phyloP scores from a whole-genome alignment of 1,140 invertebrate genomes.

The Neodiprion pinetum region DNA sequence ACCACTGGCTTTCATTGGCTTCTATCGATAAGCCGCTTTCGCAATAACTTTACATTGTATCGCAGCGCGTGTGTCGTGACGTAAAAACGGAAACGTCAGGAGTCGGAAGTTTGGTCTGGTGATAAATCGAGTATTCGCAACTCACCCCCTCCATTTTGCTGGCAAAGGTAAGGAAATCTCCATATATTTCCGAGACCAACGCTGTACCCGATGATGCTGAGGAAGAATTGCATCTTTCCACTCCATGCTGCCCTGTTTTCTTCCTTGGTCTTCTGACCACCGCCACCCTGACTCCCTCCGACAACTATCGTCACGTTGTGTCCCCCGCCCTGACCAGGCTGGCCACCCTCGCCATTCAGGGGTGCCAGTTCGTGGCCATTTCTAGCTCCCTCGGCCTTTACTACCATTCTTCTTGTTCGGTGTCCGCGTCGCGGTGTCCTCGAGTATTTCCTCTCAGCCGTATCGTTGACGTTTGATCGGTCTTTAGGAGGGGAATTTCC shows the following conservation, averaged over 20 bases:
- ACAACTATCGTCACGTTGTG: conserved; percentile 53
- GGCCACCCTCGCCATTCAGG: conserved; percentile 62
- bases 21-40: not conserved
- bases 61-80: no score
- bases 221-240: conserved; percentile 88
- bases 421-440: no score
- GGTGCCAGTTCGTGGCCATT: conserved; percentile 82
- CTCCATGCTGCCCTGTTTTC: conserved; percentile 79
- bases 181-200: conserved; percentile 93
- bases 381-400: conserved; percentile 64
- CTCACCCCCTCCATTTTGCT: conserved; percentile 94
- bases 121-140: conserved; percentile 27
- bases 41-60: not conserved
- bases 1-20: not conserved
- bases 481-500: not conserved
- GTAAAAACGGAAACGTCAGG: no score
- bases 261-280: conserved; percentile 54
- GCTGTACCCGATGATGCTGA: conserved; percentile 89
- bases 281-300: conserved; percentile 56
- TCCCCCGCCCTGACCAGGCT: conserved; percentile 40
- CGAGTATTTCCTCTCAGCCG: not conserved
- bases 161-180: conserved; percentile 94
- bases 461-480: not conserved
- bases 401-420: conserved; percentile 46
- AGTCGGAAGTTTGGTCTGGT: no score